Evolutionary conservation across 2,797 vertebrate species (phyloP).

Genomic region (Paguma larvata): DNA sequence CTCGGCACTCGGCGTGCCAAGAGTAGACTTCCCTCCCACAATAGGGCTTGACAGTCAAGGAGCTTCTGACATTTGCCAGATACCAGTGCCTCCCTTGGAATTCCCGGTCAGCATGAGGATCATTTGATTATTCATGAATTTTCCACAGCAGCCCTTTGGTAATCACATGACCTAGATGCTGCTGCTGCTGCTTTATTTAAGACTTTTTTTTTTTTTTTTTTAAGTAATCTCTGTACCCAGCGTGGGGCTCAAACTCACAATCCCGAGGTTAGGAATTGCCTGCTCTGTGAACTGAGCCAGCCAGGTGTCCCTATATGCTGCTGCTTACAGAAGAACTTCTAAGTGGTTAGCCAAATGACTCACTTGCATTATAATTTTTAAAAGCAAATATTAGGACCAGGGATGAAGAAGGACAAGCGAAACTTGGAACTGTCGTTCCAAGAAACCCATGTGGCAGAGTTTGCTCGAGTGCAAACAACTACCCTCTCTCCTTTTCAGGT

Average conservation of each 20-base stretch:
- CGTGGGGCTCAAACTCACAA: no score
- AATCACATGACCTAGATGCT: neutral
- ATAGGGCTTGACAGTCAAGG: neutral
- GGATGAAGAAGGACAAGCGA: neutral
- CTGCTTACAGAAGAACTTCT: neutral
- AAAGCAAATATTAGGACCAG: neutral
- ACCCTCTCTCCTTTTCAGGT: neutral
- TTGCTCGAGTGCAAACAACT: neutral
- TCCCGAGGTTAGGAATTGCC: no score
- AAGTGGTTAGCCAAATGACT: conserved; percentile 33
- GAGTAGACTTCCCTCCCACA: neutral
- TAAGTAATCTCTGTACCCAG: no score
- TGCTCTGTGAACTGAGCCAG: no score
- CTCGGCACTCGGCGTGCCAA: neutral
- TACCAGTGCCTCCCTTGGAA: neutral
- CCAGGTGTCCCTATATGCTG: no score
- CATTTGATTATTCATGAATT: conserved; percentile 9
- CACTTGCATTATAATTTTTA: neutral
- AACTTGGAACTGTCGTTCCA: neutral
- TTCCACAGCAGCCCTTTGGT: conserved; percentile 24
- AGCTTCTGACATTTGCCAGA: conserved; percentile 45
- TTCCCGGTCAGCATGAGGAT: neutral
- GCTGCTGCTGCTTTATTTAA: no score
- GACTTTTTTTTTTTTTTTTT: no score
- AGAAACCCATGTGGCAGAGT: neutral